A percentile compares a stretch with the other conserved stretches of the same genome.
These are phyloP conservation scores for Gymnarchus niloticus DNA, from an alignment of 2,113 vertebrate genomes.

Conservation along the genomic window DNA sequence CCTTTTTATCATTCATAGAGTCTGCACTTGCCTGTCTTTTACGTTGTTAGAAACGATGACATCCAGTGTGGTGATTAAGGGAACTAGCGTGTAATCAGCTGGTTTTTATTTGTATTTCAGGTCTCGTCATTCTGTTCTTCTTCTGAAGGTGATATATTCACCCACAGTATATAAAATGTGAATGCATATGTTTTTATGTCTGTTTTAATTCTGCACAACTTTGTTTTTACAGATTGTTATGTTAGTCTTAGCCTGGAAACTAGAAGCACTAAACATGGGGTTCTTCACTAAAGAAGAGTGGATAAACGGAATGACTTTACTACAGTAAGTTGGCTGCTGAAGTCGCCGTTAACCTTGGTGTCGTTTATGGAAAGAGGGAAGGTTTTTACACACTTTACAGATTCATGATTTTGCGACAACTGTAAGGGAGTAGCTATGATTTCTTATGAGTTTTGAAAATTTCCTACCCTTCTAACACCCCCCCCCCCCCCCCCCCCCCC, in stretches of 20 bases:
- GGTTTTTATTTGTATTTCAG: not conserved
- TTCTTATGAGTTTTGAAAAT: too few relatives aligned
- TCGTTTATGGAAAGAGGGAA: too few relatives aligned
- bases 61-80: not conserved
- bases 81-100: not conserved
- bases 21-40: not conserved
- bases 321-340: constrained; percentile 77
- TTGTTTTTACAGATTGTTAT: constrained; percentile 79
- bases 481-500: not conserved
- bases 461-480: too few relatives aligned
- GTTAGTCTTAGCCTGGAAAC: constrained; percentile 95
- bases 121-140: not conserved
- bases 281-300: constrained; percentile 98
- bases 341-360: too few relatives aligned
- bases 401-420: not conserved
- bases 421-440: not conserved
- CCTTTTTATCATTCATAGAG: too few relatives aligned
- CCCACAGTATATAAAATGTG: not conserved
- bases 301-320: constrained; percentile 90
- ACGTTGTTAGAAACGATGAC: too few relatives aligned
- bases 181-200: not conserved
- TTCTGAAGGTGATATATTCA: too few relatives aligned
- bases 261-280: constrained; percentile 93
- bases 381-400: not conserved
- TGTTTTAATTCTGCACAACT: not conserved